Percentiles rank a stretch among this genome's conserved stretches.
phyloP scores from a whole-genome alignment of 1,140 invertebrate genomes.

The Cherax destructor region DNA sequence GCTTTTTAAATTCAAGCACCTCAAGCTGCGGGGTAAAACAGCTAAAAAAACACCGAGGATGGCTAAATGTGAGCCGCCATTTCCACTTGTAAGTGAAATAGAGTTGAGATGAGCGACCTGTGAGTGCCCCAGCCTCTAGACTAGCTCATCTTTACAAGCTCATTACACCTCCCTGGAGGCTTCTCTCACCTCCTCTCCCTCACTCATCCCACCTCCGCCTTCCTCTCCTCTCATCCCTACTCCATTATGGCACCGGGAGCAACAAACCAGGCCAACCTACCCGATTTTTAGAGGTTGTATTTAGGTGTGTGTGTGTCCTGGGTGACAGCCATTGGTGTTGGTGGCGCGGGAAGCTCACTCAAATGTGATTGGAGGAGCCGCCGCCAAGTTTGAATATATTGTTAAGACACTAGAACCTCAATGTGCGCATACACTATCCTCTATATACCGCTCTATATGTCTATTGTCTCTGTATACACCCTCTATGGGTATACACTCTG shows the following conservation, averaged over 20 bases:
- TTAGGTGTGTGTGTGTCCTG: not conserved
- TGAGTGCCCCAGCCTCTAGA: not conserved
- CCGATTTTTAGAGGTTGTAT: conserved; percentile 21
- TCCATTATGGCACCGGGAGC: not conserved
- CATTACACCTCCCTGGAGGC: not conserved
- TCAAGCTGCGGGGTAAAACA: not conserved
- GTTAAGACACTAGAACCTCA: not conserved
- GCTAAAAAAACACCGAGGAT: not conserved
- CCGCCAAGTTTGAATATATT: not conserved
- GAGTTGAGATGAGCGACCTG: not conserved
- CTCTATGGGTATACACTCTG: no score
- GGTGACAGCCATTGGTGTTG: conserved; percentile 21
- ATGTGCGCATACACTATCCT: no score
- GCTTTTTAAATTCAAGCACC: not conserved
- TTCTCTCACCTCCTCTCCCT: not conserved
- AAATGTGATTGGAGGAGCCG: conserved; percentile 18
- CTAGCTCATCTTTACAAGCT: not conserved
- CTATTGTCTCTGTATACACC: no score
- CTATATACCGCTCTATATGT: no score
- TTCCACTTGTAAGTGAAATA: conserved; percentile 3
- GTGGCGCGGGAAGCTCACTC: conserved; percentile 22
- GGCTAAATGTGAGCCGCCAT: not conserved
- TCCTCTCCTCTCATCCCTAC: not conserved
- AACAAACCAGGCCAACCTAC: not conserved
- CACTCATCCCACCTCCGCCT: not conserved